These are phyloP conservation scores for Latrodectus hesperus DNA, from an alignment of 2,888 invertebrate species.

Conservation along the genomic window DNA sequence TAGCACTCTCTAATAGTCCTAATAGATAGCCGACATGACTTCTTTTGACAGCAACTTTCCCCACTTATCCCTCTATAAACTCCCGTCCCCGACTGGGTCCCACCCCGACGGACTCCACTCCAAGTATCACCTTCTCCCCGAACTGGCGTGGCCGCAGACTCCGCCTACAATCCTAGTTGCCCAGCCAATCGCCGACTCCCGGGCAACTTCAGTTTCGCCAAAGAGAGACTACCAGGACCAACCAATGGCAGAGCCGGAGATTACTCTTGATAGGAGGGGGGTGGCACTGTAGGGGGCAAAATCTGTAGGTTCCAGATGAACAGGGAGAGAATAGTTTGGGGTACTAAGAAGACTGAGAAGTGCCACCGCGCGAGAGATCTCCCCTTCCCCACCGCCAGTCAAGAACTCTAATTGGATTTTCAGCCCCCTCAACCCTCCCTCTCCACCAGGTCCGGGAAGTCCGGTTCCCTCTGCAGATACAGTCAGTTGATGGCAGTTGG, in stretches of 20 bases:
- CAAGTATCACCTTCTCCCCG: constrained; percentile 24
- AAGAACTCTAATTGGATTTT: constrained; percentile 42
- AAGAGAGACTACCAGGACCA: constrained; percentile 18
- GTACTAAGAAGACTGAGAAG: not conserved
- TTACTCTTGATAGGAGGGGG: constrained; percentile 26
- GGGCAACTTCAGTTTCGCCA: constrained; percentile 17
- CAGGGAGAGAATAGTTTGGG: constrained; percentile 3
- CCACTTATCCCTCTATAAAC: constrained; percentile 28
- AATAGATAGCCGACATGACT: constrained; percentile 54
- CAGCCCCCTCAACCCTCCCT: constrained; percentile 8
- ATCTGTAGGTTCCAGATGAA: not conserved
- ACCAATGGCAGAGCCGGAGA: constrained; percentile 19
- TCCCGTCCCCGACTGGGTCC: constrained; percentile 36
- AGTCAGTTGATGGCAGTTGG: constrained; percentile 8
- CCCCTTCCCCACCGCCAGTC: not conserved
- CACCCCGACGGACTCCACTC: constrained; percentile 35
- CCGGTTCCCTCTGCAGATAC: not conserved
- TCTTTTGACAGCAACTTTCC: constrained; percentile 30
- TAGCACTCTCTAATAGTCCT: constrained; percentile 58
- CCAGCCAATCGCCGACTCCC: constrained; percentile 33
- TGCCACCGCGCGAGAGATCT: not conserved
- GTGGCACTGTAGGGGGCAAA: not conserved
- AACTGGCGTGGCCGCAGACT: constrained; percentile 30
- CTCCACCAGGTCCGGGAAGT: constrained; percentile 4
- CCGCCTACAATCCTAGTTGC: constrained; percentile 5